Conservation (phyloP, 2,797 vertebrate genomes). For the Eulemur rubriventer region DNA sequence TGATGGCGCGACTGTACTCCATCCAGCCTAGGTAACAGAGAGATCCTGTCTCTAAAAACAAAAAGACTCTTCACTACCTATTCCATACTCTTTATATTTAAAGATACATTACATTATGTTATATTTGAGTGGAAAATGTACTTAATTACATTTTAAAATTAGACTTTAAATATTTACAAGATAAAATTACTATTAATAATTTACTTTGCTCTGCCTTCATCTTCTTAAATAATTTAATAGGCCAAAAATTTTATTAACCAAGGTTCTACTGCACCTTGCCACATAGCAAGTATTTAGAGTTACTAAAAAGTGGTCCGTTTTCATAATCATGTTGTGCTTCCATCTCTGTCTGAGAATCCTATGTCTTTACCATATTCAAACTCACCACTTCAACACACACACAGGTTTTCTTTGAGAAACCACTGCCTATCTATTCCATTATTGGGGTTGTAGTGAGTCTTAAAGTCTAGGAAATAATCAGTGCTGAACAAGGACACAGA, state of each 20-base stretch:
- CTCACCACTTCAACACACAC: neutral
- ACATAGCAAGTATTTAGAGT: neutral
- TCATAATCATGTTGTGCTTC: neutral
- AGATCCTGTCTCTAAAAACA: neutral
- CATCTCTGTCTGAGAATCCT: constrained; percentile 7
- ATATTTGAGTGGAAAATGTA: neutral
- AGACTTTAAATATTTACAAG: constrained; percentile 28
- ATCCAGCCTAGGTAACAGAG: neutral
- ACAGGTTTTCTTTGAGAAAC: constrained; percentile 13
- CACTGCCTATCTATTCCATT: neutral
- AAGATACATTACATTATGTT: constrained; percentile 3
- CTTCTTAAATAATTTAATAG: constrained; percentile 23
- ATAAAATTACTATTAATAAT: neutral
- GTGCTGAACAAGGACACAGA: neutral
- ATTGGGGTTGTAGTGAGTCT: neutral
- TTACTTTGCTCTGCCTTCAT: neutral
- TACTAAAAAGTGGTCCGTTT: neutral
- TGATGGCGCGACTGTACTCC: neutral
- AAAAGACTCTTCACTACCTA: neutral
- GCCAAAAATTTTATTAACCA: constrained; percentile 1
- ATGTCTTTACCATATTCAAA: constrained; percentile 27
- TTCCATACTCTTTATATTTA: neutral
- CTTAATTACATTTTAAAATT: constrained; percentile 41
- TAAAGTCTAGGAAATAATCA: neutral
- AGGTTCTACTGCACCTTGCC: neutral